phyloP scores from a whole-genome alignment of 1,140 invertebrate species.

The Phenacoccus solenopsis region DNA sequence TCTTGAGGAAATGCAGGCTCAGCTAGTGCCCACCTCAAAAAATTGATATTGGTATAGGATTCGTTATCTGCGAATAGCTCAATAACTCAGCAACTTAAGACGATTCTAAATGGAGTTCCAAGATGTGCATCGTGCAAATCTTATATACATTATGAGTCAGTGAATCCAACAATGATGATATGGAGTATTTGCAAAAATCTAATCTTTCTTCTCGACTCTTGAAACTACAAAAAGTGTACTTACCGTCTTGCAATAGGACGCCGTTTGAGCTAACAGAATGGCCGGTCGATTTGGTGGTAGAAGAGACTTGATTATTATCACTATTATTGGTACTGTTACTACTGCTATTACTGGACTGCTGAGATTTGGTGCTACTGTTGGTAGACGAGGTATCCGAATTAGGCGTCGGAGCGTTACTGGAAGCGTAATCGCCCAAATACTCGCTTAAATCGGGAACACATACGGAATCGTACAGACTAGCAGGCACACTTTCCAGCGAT shows the following conservation, averaged over 20 bases:
- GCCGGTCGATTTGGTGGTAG: conserved; percentile 6
- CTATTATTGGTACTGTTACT: not conserved
- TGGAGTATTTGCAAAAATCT: no score
- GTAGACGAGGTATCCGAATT: conserved; percentile 8
- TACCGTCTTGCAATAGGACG: not conserved
- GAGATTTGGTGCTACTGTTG: not conserved
- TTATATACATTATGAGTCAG: no score
- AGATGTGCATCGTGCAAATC: no score
- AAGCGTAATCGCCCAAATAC: conserved; percentile 43
- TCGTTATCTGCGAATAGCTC: no score
- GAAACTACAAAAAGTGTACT: not conserved
- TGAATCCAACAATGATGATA: no score
- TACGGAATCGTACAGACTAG: conserved; percentile 59
- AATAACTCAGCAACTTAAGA: no score
- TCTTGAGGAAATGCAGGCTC: no score
- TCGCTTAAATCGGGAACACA: conserved; percentile 56
- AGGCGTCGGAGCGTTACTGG: not conserved
- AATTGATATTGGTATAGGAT: no score
- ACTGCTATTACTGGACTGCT: conserved; percentile 7
- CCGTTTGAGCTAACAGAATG: not conserved
- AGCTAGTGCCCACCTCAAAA: no score
- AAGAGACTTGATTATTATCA: conserved; percentile 7
- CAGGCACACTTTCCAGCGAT: conserved; percentile 40
- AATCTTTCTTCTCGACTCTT: no score
- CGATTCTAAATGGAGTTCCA: no score